A percentile compares a stretch with the other conserved stretches of the same genome.
Evolutionary conservation across 2,888 invertebrate species (phyloP).

Genomic region (Iselma pallidipennis): DNA sequence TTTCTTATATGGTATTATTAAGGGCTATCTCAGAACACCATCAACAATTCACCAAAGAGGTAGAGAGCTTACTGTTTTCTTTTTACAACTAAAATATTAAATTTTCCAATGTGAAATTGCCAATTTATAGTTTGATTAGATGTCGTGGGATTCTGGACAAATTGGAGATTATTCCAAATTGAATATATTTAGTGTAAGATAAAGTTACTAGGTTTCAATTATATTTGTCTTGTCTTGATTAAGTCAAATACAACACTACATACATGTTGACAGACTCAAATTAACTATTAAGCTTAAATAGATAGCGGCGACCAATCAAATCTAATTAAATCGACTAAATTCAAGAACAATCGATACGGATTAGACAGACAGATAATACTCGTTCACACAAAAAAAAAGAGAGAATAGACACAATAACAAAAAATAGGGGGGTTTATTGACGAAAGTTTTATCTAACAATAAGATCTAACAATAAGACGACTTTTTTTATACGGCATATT

Average conservation of each 20-base stretch:
- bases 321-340: background rate
- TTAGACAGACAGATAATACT: background rate
- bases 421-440: too few relatives aligned
- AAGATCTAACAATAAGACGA: too few relatives aligned
- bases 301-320: background rate
- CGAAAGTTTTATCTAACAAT: too few relatives aligned
- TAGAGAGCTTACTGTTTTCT: background rate
- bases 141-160: background rate
- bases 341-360: background rate
- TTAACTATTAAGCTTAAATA: background rate
- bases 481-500: background rate
- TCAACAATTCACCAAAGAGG: conserved; percentile 1
- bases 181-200: background rate
- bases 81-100: too few relatives aligned
- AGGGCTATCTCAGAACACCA: conserved; percentile 36
- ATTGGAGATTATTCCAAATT: background rate
- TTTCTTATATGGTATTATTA: conserved; percentile 64
- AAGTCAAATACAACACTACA: background rate
- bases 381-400: too few relatives aligned
- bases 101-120: too few relatives aligned
- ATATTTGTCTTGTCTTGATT: conserved; percentile 3
- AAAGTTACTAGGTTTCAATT: background rate
- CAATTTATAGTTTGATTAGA: too few relatives aligned
- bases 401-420: background rate
- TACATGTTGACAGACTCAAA: background rate